Evolutionary conservation across 1,140 invertebrate genomes (phyloP).

Genomic region (Papilio dardanus): DNA sequence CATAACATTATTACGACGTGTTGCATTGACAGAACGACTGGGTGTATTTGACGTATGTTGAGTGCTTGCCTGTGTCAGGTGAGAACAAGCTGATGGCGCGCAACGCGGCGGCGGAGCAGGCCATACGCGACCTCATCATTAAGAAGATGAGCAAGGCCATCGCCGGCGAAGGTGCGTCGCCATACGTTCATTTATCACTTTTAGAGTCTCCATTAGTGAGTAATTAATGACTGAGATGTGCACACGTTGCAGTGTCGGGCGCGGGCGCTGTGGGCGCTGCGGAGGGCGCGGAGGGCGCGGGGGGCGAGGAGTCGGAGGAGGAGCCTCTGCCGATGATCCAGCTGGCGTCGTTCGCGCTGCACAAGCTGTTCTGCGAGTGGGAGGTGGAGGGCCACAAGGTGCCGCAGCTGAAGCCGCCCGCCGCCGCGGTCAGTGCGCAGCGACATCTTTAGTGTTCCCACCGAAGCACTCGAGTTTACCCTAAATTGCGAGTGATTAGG

Average conservation of each 20-base stretch:
- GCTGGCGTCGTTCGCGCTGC: slow-evolving; percentile 88
- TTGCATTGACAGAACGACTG: neutral
- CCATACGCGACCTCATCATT: slow-evolving; percentile 87
- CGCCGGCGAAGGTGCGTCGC: slow-evolving; percentile 43
- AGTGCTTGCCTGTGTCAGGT: slow-evolving; percentile 52
- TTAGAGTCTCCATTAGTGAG: no score
- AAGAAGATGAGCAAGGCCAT: slow-evolving; percentile 85
- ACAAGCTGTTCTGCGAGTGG: slow-evolving; percentile 90
- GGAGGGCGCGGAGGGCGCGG: slow-evolving; percentile 36
- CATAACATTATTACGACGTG: no score
- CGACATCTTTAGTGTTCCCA: no score
- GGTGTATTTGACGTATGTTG: neutral
- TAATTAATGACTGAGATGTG: no score
- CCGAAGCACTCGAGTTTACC: no score
- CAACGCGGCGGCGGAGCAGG: slow-evolving; percentile 88
- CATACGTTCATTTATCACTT: no score
- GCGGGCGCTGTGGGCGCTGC: neutral
- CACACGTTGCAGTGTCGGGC: neutral
- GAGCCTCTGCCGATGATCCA: slow-evolving; percentile 88
- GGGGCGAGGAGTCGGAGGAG: slow-evolving; percentile 41
- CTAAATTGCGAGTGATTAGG: no score
- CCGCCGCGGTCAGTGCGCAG: slow-evolving; percentile 43
- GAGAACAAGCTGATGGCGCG: slow-evolving; percentile 82
- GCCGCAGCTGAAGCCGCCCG: slow-evolving; percentile 81
- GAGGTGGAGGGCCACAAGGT: slow-evolving; percentile 87